A percentile compares a stretch with the other conserved stretches of the same genome.
phyloP scores from a whole-genome alignment of 2,113 vertebrate species.

The Pelobates fuscus region DNA sequence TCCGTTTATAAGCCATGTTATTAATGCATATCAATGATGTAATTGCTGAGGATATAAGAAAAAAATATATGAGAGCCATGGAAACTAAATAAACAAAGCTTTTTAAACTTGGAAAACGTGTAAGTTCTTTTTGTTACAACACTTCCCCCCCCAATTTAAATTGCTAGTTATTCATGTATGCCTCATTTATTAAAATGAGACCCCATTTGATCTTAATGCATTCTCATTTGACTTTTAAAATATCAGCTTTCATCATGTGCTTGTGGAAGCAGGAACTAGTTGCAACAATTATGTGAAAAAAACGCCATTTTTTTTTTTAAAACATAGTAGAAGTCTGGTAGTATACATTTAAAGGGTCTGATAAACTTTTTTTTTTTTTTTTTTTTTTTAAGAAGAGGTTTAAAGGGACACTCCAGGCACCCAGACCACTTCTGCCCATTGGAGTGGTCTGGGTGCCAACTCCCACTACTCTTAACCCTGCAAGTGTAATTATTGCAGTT shows the following conservation, averaged over 20 bases:
- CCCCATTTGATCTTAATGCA: slow-evolving; percentile 39
- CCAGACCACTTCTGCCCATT: too few species aligned
- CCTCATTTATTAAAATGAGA: slow-evolving; percentile 41
- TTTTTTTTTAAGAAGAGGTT: too few species aligned
- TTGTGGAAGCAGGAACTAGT: slow-evolving; percentile 26
- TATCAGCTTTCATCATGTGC: slow-evolving; percentile 35
- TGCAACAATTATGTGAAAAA: slow-evolving; percentile 39
- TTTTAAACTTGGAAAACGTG: slow-evolving; percentile 14
- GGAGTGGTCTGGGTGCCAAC: too few species aligned
- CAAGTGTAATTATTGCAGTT: too few species aligned
- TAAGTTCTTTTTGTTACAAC: slow-evolving; percentile 4
- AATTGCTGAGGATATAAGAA: slow-evolving; percentile 7
- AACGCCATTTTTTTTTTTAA: too few species aligned
- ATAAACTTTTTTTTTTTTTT: too few species aligned
- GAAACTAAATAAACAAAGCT: slow-evolving; percentile 39
- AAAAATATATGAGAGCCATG: slow-evolving; percentile 14
- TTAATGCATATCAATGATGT: slow-evolving; percentile 36
- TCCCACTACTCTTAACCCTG: too few species aligned
- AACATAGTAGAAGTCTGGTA: too few species aligned
- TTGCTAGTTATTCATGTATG: slow-evolving; percentile 26
- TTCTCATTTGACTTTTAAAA: slow-evolving; percentile 50
- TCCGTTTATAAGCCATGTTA: slow-evolving; percentile 27
- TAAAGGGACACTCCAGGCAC: too few species aligned
- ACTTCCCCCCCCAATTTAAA: background rate
- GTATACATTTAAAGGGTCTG: too few species aligned